Percentiles rank a stretch among this genome's conserved stretches.
These are phyloP conservation scores for Ceramica pisi DNA, from an alignment of 2,888 invertebrate species.

Conservation along the genomic window DNA sequence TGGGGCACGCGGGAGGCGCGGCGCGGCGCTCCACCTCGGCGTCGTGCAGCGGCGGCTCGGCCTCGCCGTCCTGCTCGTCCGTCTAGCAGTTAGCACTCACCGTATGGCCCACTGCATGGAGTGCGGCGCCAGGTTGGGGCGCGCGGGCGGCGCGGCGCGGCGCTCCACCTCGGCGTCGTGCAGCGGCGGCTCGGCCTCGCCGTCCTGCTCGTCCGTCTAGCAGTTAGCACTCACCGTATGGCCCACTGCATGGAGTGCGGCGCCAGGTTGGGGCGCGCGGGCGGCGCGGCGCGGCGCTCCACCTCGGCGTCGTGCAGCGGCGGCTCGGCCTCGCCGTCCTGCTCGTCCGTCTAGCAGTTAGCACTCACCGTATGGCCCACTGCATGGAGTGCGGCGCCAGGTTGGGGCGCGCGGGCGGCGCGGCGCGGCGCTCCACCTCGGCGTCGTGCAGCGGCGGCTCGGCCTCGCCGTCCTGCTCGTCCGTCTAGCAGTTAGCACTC, in stretches of 20 bases:
- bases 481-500: constrained; percentile 92
- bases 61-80: constrained; percentile 96
- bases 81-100: constrained; percentile 92
- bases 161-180: constrained; percentile 97
- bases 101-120: constrained; percentile 99
- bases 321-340: constrained; percentile 93
- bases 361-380: constrained; percentile 96
- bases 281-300: constrained; percentile 93
- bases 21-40: constrained; percentile 96
- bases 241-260: constrained; percentile 99
- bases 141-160: constrained; percentile 91
- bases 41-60: constrained; percentile 92
- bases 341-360: constrained; percentile 95
- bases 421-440: constrained; percentile 95
- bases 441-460: constrained; percentile 94
- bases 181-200: constrained; percentile 92
- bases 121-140: constrained; percentile 97
- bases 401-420: constrained; percentile 93
- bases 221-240: constrained; percentile 92
- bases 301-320: constrained; percentile 96
- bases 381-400: constrained; percentile 99
- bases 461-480: constrained; percentile 96
- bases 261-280: constrained; percentile 96
- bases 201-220: constrained; percentile 97
- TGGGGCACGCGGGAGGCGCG: constrained; percentile 94